Evolutionary conservation across 2,113 vertebrate genomes (phyloP).

Genomic region (Oceanodroma tethys): DNA sequence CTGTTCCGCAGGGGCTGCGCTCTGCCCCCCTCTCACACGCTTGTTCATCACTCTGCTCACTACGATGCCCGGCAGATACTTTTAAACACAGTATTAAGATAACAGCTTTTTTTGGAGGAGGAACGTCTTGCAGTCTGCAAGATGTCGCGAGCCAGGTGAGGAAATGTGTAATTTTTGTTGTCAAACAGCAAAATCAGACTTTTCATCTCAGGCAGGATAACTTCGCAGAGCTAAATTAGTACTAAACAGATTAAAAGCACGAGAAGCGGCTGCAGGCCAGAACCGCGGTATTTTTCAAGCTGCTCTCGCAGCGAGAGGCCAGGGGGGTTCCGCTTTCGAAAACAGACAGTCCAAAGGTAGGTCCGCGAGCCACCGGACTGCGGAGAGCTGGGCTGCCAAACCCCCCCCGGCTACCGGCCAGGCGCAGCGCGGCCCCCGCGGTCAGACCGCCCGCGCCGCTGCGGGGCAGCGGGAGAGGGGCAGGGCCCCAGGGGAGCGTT

Average conservation of each 20-base stretch:
- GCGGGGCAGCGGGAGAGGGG: no score
- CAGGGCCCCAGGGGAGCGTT: fast-evolving
- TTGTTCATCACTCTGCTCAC: not conserved
- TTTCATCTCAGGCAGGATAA: not conserved
- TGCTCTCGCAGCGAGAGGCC: not conserved
- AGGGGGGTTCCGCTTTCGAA: not conserved
- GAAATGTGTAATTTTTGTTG: fast-evolving
- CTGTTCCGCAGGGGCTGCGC: not conserved
- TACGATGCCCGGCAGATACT: not conserved
- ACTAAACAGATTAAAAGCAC: not conserved
- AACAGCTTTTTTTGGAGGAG: fast-evolving
- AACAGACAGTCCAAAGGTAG: not conserved
- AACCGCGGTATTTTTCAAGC: not conserved
- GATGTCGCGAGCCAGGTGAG: not conserved
- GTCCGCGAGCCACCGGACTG: fast-evolving
- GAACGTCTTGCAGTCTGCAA: fast-evolving
- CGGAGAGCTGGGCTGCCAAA: not conserved
- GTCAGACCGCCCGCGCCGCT: fast-evolving
- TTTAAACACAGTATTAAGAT: not conserved
- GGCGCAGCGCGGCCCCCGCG: fast-evolving
- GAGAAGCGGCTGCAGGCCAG: not conserved
- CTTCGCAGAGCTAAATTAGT: not conserved
- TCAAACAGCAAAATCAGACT: not conserved
- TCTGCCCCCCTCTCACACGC: not conserved
- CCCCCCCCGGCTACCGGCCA: not conserved